Evolutionary conservation across 2,113 vertebrate genomes (phyloP), one percentile per base, ranked within the genome.

Genomic region (Chaetops frenatus): DNA sequence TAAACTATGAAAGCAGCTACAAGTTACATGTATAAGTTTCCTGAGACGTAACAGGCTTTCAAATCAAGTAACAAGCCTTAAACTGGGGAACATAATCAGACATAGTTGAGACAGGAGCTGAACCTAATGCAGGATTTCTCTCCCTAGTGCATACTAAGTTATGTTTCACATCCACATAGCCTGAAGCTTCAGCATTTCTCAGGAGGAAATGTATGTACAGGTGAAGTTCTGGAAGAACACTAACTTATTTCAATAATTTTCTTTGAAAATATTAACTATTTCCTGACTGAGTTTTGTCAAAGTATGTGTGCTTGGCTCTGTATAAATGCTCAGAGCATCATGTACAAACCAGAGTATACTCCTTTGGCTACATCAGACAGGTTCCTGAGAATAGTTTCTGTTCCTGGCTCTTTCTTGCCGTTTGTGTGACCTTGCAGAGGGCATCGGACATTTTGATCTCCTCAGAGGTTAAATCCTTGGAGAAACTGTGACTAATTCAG

Each of bases 1-100:
- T 83, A 92, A 94, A 78, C 76, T 42, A 65, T 71, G 81, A 95
- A 90, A 88, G 81, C 40, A 92, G 28, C 51, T 82, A 48, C 29
- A 48, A 72, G 62, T 81, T 79, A 29, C 40, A 70, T 28, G 44
- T 66, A 23, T 77, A 89, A 61, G 71, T 90, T 90, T 94, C 61
- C 82, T 61, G 89, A 74, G 76, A 57, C 0, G 2, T 74, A 86
- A 61, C 82, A 89, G 71, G 48, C 81, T 96, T 95, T 73, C 85
- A 94, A 94, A 92, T 70, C 67, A 70, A 86, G 51, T 54, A 93
- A 80, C 65, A 72, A 93, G 50, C n/a, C 79, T 90, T 71, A 80
- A 80, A 74, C 40, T 44, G 35, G 19, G 71, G 48, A 50, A 80
- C 50, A 17, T 70, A 77, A 62, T 56, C 70, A 92, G 64, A 44